Base-by-base conservation (phyloP, 2,797 vertebrate genomes). In the Fistularia commersonii region DNA sequence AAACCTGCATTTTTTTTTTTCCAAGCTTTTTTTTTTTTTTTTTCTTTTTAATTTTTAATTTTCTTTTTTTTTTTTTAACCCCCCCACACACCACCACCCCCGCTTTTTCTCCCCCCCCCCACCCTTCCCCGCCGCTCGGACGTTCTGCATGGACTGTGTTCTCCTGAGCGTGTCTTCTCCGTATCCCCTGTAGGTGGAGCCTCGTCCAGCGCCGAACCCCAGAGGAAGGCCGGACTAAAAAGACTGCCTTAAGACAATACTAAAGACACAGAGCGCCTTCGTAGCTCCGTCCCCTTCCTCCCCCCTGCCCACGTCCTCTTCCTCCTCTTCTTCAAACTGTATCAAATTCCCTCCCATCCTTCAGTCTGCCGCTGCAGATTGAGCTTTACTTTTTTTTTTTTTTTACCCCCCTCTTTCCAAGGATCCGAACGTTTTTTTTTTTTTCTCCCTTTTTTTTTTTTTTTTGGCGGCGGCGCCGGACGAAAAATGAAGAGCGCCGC, bases 141-240 rank as follows among this genome's bases (percentile, higher is more conserved):
- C 60, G 76, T 84, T 87, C 85, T 90, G 90, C 87, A 90, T 90
- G 87, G 87, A 79, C 79, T 89, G 83, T 87, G 50, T 77, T 74
- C 71, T 71, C n/a, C n/a, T n/a, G n/a, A n/a, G 50, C 72, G 81
- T 89, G 79, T 91, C 79, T 91, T 89, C 88, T 90, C 85, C 82
- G n/a, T n/a, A n/a, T n/a, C n/a, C n/a, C n/a, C n/a, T 79, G 77
- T 90, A 91, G 90, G 90, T 91, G 90, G 81, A 83, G 87, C 84
- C 72, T 76, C 84, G 70, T 86, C 87, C 77, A 83, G 81, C 78
- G 71, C 78, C 86, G 80, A 84, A 72, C 84, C 57, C 77, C 82
- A 87, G 87, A 86, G 79, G 77, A 73, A 74, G 79, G 74, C 83
- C 71, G 84, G 82, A 86, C 88, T 81, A 84, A 90, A 89, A 81